Conservation (phyloP, 2,797 vertebrate species). For the Cetoscarus ocellatus region DNA sequence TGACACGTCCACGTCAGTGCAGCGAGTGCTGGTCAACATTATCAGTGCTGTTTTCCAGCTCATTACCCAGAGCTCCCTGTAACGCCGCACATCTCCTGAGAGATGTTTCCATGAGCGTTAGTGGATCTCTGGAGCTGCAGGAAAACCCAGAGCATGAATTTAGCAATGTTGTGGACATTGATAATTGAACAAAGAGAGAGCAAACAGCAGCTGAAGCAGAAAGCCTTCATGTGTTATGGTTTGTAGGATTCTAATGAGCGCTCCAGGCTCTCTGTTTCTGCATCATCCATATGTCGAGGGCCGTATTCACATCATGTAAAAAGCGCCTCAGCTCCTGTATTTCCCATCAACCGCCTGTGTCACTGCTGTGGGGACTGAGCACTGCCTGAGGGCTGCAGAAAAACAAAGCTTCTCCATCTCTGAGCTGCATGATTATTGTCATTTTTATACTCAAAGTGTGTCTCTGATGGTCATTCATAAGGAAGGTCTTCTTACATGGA, state of each 20-base stretch:
- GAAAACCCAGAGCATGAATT: conserved; percentile 44
- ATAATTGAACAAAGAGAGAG: conserved; percentile 56
- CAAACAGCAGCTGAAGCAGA: conserved; percentile 33
- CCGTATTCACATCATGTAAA: conserved; percentile 35
- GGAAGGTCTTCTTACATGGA: not conserved
- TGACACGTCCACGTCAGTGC: conserved; percentile 40
- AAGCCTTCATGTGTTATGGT: conserved; percentile 39
- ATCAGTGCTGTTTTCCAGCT: conserved; percentile 61
- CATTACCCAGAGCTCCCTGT: conserved; percentile 58
- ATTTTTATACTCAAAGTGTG: conserved; percentile 13
- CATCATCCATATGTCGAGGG: conserved; percentile 51
- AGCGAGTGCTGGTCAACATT: conserved; percentile 38
- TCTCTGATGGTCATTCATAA: conserved; percentile 12
- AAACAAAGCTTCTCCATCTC: conserved; percentile 27
- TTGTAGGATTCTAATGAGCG: conserved; percentile 47
- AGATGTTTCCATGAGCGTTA: conserved; percentile 31
- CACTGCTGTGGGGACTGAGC: conserved; percentile 38
- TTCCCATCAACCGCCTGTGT: conserved; percentile 42
- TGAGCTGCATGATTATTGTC: not conserved
- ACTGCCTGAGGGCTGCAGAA: conserved; percentile 35
- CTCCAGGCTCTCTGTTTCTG: conserved; percentile 46
- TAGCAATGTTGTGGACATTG: conserved; percentile 47
- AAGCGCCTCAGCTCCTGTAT: conserved; percentile 33
- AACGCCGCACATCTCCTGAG: conserved; percentile 21
- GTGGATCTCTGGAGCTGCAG: conserved; percentile 11